Conservation (phyloP, 2,113 vertebrate species). For the Gallinago media region DNA sequence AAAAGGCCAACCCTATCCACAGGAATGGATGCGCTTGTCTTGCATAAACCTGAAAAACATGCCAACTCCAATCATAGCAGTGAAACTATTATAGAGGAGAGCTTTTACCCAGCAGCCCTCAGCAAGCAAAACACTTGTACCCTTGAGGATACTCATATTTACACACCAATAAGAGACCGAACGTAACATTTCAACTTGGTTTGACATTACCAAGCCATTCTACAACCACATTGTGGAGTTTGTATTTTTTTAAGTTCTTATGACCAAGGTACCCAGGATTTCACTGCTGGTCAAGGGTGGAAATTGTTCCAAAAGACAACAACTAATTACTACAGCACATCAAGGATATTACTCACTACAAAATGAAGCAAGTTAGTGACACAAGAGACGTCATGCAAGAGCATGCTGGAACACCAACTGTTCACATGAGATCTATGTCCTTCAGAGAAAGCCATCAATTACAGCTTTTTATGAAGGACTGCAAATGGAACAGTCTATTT, state of each 20-base stretch:
- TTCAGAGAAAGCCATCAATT: not conserved
- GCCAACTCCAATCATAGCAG: not conserved
- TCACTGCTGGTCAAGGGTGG: accelerated
- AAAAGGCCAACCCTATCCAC: not conserved
- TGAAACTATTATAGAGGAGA: not conserved
- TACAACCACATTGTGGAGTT: not conserved
- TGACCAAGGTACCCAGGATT: not conserved
- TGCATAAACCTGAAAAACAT: not conserved
- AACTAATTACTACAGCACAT: not conserved
- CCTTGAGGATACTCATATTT: not conserved
- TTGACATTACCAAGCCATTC: not conserved
- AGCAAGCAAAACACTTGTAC: not conserved
- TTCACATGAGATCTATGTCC: not conserved
- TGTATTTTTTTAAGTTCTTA: not conserved
- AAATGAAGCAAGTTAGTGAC: not conserved
- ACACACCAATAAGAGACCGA: not conserved
- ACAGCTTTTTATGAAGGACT: not conserved
- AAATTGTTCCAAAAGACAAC: not conserved
- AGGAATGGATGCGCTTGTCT: not conserved
- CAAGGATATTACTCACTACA: not conserved
- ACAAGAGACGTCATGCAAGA: not conserved
- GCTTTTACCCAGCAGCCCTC: not conserved
- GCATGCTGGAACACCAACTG: not conserved
- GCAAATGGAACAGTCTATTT: not conserved
- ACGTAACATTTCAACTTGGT: not conserved